Evolutionary conservation across 2,797 vertebrate species (phyloP).

Genomic region (Hypotaenidia philippensis): DNA sequence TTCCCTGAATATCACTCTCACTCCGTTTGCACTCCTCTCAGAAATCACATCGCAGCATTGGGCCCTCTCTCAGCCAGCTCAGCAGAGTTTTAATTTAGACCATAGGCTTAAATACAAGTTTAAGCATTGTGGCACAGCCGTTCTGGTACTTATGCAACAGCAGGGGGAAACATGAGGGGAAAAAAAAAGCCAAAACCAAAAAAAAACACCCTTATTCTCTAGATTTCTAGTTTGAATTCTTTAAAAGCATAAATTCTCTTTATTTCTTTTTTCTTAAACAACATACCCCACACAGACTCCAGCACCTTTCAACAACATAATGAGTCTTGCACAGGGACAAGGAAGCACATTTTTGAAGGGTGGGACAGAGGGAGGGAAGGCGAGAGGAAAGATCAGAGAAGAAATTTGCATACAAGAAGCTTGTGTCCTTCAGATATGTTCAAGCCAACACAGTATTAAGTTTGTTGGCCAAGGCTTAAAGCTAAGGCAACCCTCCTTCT

Average conservation of each 20-base stretch:
- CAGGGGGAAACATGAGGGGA: accelerated
- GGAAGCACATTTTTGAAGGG: not conserved
- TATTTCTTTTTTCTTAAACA: accelerated
- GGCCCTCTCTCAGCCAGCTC: not conserved
- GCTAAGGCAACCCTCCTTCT: not conserved
- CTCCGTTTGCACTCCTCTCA: not conserved
- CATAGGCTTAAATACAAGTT: not conserved
- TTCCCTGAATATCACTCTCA: too few species aligned
- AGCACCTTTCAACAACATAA: not conserved
- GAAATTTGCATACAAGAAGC: constrained; percentile 7
- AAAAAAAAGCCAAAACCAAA: too few species aligned
- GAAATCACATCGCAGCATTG: not conserved
- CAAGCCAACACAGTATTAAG: not conserved
- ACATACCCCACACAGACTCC: not conserved
- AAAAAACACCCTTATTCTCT: not conserved
- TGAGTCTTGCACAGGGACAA: not conserved
- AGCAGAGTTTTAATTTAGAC: not conserved
- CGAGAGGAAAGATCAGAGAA: not conserved
- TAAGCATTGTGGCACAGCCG: not conserved
- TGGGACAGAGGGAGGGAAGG: not conserved
- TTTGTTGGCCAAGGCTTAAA: constrained; percentile 45
- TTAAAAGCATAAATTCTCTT: not conserved
- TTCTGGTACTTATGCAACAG: not conserved
- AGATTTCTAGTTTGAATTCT: not conserved
- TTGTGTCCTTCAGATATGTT: not conserved